A percentile compares a stretch with the other conserved stretches of the same genome.
phyloP scores from a whole-genome alignment of 2,113 vertebrate genomes.

The Neomonachus schauinslandi region DNA sequence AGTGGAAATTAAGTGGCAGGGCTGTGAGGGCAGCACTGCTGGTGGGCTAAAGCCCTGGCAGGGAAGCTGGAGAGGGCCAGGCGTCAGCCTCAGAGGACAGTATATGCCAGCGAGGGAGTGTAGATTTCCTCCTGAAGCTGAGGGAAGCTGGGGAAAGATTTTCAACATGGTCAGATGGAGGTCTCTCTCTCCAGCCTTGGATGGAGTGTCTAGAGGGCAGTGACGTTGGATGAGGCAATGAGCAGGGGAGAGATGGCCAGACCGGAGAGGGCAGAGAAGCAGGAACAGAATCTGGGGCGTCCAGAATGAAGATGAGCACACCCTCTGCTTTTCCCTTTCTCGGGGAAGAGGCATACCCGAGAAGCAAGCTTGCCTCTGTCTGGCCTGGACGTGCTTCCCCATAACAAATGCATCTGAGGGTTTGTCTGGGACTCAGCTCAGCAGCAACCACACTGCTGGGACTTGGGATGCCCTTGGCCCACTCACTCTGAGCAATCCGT shows the following conservation, averaged over 20 bases:
- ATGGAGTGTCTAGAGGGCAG: background rate
- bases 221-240: background rate
- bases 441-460: background rate
- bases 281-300: background rate
- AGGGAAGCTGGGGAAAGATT: background rate
- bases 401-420: background rate
- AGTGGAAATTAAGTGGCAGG: background rate
- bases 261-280: too few species aligned
- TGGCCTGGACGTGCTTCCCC: background rate
- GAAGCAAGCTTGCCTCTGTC: background rate
- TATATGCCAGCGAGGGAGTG: too few species aligned
- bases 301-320: background rate
- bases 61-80: background rate
- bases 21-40: background rate
- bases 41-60: background rate
- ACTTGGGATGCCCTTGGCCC: background rate
- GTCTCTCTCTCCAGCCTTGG: background rate
- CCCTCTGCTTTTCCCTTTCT: background rate
- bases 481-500: background rate
- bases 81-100: background rate
- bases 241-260: background rate
- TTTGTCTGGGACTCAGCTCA: background rate
- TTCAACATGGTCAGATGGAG: background rate
- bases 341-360: background rate
- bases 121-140: background rate